Evolutionary conservation across 2,888 invertebrate genomes (phyloP), one percentile per base, ranked within the genome.

Genomic region (Phengaris alcon): DNA sequence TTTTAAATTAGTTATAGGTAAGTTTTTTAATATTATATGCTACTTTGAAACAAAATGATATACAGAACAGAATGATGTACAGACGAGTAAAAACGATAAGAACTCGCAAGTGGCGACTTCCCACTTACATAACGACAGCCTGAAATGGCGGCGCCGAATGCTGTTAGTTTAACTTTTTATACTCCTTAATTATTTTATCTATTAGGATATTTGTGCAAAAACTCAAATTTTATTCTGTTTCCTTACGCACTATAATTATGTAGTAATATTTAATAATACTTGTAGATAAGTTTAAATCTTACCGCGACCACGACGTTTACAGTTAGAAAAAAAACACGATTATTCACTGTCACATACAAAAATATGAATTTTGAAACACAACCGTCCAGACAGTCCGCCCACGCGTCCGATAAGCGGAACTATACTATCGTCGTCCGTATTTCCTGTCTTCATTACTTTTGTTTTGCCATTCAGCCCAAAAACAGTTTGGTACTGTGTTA

Each of bases 71-170:
- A n/a, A n/a, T n/a, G n/a, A n/a, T n/a, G 10, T 0, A 44, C 55
- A 46, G 7, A 55, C 12, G 10, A 12, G 44, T 54, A 6, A 12
- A 75, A 68, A 68, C 22, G 44, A 51, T 51, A 74, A 74, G 68
- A 55, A 55, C 13, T 44, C 22, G 87, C 88, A 89, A 90, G 84
- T 82, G 83, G 83, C 80, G 80, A 85, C 87, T 90, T 89, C 90
- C 89, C 85, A 87, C 86, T 88, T 85, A 88, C 87, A 88, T 89
- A 89, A 86, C 84, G 81, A 83, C 80, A 2, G 35, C 35, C 35
- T 35, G 75, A 73, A 79, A 48, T 51, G 35, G 35, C 52, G n/a
- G 59, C 35, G 74, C n/a, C 48, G 9, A 51, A 15, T 8, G 69
- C 68, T 15, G 51, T 35, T 22, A 51, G 13, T 44, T 54, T 54